A percentile compares a stretch with the other conserved stretches of the same genome.
Conservation (phyloP, 1,140 invertebrate genomes). For the Homarus americanus region DNA sequence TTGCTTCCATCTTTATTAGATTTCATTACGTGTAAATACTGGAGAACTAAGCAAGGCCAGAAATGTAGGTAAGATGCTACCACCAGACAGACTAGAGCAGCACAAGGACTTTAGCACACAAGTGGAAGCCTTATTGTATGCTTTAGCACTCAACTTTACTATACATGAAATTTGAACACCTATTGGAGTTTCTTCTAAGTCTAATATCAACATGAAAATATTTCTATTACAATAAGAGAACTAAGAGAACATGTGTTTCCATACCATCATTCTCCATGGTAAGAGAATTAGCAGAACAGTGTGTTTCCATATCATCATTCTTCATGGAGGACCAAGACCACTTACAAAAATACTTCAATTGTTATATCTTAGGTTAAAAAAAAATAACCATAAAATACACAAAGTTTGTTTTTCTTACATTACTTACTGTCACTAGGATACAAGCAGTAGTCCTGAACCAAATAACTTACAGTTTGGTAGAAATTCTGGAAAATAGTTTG, state of each 20-base stretch:
- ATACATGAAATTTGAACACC: constrained; percentile 8
- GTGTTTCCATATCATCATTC: constrained; percentile 12
- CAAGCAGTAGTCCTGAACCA: constrained; percentile 65
- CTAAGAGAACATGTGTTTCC: constrained; percentile 12
- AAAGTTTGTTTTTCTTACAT: constrained; percentile 70
- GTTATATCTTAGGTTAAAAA: constrained; percentile 39
- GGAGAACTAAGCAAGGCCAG: neutral
- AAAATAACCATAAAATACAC: constrained; percentile 63
- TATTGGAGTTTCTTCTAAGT: constrained; percentile 7
- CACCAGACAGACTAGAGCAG: neutral
- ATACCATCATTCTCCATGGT: constrained; percentile 10
- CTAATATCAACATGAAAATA: constrained; percentile 44
- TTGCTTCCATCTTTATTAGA: neutral
- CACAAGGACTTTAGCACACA: neutral
- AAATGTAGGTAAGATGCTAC: neutral
- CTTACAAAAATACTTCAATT: constrained; percentile 37
- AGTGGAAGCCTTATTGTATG: neutral
- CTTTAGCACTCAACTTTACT: constrained; percentile 13
- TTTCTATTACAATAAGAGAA: constrained; percentile 30
- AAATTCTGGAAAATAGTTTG: constrained; percentile 28
- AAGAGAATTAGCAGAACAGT: constrained; percentile 10
- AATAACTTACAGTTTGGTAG: constrained; percentile 29
- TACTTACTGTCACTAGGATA: constrained; percentile 64
- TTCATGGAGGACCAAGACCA: neutral
- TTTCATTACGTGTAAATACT: neutral